Conservation (phyloP, 2,888 invertebrate species). For the Xestia xanthographa region DNA sequence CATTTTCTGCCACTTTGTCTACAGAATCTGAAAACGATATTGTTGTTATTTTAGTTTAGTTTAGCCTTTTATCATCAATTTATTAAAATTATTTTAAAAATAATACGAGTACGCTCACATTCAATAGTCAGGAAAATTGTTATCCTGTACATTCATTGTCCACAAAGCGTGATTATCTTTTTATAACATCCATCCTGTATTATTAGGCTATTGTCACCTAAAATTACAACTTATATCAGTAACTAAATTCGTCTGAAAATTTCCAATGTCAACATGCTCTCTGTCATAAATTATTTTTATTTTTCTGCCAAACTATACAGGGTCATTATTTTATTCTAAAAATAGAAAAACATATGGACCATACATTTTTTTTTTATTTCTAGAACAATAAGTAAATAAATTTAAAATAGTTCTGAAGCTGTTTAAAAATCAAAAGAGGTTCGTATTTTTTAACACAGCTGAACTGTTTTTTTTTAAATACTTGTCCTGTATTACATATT, state of each 20-base stretch:
- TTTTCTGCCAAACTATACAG: neutral
- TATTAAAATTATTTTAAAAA: conserved; percentile 6
- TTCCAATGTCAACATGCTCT: neutral
- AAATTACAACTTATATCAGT: conserved; percentile 26
- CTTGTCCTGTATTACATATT: no score
- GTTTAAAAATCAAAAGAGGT: neutral
- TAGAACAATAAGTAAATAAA: no score
- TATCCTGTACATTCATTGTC: conserved; percentile 41
- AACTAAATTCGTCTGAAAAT: conserved; percentile 19
- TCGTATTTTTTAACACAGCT: neutral
- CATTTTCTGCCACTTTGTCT: neutral
- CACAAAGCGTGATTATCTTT: neutral
- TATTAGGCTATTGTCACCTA: conserved; percentile 31
- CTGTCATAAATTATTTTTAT: neutral
- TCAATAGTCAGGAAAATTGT: conserved; percentile 33
- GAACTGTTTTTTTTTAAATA: neutral
- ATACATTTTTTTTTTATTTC: no score
- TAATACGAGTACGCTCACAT: neutral
- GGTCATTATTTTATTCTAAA: neutral
- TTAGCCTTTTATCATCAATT: neutral
- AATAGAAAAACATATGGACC: neutral
- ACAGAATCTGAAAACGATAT: neutral
- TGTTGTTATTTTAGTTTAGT: neutral
- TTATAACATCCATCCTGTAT: neutral
- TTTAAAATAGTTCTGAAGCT: no score